phyloP scores from a whole-genome alignment of 2,113 vertebrate species.

The Nesogale talazaci region DNA sequence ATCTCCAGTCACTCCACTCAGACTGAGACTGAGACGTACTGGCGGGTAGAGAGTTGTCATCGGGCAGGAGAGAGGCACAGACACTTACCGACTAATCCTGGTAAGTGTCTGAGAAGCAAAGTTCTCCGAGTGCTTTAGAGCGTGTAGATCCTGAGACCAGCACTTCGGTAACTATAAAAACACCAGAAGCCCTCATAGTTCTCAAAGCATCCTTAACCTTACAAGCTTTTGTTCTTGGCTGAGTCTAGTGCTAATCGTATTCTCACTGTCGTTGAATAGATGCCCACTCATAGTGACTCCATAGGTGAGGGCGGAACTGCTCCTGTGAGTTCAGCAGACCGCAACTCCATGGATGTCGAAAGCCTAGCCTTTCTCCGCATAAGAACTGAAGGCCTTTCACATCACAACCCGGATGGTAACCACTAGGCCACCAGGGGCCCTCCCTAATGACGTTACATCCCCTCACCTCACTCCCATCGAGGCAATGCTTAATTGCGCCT shows the following conservation, averaged over 20 bases:
- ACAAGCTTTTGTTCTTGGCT: not conserved
- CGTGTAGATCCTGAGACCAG: not conserved
- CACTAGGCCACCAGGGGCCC: too few relatives aligned
- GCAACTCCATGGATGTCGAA: too few relatives aligned
- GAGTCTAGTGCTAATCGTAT: not conserved
- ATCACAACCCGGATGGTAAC: too few relatives aligned
- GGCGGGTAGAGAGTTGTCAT: not conserved
- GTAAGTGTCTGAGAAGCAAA: not conserved
- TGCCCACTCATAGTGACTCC: too few relatives aligned
- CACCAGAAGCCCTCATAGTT: not conserved
- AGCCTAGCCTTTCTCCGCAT: too few relatives aligned
- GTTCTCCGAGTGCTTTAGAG: slow-evolving; percentile 23
- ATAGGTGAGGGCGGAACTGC: too few relatives aligned
- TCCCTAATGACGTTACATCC: too few relatives aligned
- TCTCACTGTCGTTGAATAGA: not conserved
- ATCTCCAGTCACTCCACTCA: not conserved
- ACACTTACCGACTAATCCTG: not conserved
- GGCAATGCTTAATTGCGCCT: too few relatives aligned
- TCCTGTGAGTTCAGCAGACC: too few relatives aligned
- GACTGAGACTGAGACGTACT: not conserved
- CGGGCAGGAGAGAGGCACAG: not conserved
- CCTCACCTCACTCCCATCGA: too few relatives aligned
- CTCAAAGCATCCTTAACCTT: not conserved
- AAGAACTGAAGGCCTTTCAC: too few relatives aligned
- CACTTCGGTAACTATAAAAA: not conserved